These are phyloP conservation scores for Pangasianodon gigas DNA, from an alignment of 2,113 vertebrate genomes.

Conservation along the genomic window DNA sequence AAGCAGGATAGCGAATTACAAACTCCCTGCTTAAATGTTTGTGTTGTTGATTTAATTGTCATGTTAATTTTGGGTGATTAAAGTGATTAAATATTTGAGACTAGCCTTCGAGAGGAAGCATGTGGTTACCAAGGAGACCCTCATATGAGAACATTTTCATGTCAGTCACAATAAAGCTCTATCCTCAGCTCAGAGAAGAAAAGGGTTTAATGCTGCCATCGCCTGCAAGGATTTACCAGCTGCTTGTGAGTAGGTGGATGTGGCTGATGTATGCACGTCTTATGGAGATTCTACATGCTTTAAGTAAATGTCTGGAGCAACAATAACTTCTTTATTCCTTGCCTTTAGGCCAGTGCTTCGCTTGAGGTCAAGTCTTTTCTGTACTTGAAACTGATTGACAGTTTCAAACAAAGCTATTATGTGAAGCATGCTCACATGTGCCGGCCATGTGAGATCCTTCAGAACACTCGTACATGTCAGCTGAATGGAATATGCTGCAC, in stretches of 20 bases:
- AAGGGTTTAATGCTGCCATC: constrained; percentile 58
- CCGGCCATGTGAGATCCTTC: constrained; percentile 49
- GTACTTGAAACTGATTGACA: constrained; percentile 60
- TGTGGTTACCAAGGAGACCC: constrained; percentile 71
- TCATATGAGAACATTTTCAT: constrained; percentile 59
- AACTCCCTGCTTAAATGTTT: constrained; percentile 63
- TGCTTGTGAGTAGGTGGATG: constrained; percentile 61
- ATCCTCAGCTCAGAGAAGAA: constrained; percentile 59
- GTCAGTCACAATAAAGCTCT: constrained; percentile 61
- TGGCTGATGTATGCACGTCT: constrained; percentile 59
- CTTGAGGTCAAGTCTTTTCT: constrained; percentile 57
- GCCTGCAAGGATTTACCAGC: constrained; percentile 52
- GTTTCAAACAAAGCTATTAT: constrained; percentile 59
- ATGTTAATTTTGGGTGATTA: constrained; percentile 69
- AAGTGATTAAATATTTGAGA: constrained; percentile 65
- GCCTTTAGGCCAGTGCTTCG: constrained; percentile 55
- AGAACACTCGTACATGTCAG: not conserved
- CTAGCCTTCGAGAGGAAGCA: constrained; percentile 61
- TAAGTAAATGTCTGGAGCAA: constrained; percentile 48
- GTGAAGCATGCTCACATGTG: constrained; percentile 52
- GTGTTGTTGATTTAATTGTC: constrained; percentile 66
- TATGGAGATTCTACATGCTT: constrained; percentile 61
- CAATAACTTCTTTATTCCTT: constrained; percentile 55
- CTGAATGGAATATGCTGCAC: constrained; percentile 24
- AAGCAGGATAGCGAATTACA: constrained; percentile 50